phyloP scores from a whole-genome alignment of 2,113 vertebrate species.

The Brachypteracias leptosomus region DNA sequence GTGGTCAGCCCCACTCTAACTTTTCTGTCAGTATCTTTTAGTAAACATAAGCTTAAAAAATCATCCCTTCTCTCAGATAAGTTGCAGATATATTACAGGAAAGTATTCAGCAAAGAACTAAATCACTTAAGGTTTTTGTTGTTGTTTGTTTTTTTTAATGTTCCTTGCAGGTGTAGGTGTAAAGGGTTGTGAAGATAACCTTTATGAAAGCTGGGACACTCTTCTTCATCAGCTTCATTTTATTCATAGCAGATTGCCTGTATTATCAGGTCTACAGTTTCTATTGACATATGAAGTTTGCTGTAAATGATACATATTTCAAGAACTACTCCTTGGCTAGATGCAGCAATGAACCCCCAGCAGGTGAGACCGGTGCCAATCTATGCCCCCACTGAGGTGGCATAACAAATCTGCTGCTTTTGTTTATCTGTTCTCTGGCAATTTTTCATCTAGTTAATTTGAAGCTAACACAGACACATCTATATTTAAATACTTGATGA shows the following conservation, averaged over 20 bases:
- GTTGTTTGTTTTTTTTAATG: background rate
- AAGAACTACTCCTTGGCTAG: background rate
- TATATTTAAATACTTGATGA: background rate
- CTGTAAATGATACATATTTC: background rate
- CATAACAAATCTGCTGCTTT: background rate
- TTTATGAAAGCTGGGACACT: background rate
- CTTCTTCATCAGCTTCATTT: background rate
- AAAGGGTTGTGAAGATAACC: background rate
- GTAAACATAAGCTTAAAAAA: background rate
- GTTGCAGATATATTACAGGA: background rate
- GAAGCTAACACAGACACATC: background rate
- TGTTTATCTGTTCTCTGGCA: background rate
- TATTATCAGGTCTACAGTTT: background rate
- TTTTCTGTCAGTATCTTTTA: background rate
- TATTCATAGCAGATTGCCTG: background rate
- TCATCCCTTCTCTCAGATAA: background rate
- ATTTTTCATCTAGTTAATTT: background rate
- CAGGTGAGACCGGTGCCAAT: background rate
- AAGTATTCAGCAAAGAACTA: background rate
- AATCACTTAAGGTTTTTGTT: background rate
- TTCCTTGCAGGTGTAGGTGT: background rate
- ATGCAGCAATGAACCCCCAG: background rate
- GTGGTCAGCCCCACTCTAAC: no score
- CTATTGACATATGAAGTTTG: background rate
- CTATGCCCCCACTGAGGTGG: background rate